Evolutionary conservation across 2,113 vertebrate species (phyloP), one percentile per base, ranked within the genome.

Genomic region (Falcunculus frontatus): DNA sequence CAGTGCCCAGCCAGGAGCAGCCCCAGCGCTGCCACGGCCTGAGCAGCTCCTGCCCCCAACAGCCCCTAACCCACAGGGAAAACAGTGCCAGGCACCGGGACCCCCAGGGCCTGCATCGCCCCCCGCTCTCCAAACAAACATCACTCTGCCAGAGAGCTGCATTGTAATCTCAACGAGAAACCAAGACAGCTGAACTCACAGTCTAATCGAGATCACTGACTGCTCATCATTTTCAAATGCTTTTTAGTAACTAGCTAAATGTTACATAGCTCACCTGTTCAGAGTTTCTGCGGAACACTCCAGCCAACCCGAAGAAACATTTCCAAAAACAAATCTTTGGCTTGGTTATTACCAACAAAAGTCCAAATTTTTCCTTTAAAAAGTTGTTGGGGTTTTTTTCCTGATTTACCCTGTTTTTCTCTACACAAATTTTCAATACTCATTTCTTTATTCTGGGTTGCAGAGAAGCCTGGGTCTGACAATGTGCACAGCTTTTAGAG

Each of bases 121-220:
- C 53, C 52, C 42, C 3, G 8, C 78, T 30, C 69, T 9, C 30
- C 69, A 21, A 25, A 30, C 0, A 37, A 67, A n/a, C 69, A 39
- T 1, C 13, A 8, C 69, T 32, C 39, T 29, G 27, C 27, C 15
- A 7, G 9, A 11, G 21, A 44, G 7, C 0, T 7, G 35, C 3
- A 0, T 1, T 11, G 1, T 5, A 2, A 18, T 1, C 68, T 4
- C 41, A 7, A 1, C 6, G 1, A 19, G 17, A 29, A 41, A 12
- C 8, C 1, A 3, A 55, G 49, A 35, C 1, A 0, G 17, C 0
- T 10, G 2, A 49, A 65, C 42, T 8, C 70, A 8, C 1, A 0
- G 32, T 6, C 50, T 4, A 25, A 17, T 8, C 5, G 37, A 72
- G 11, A 80, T 14, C 91, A 62, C 23, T 8, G 4, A 16, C 53